Conservation (phyloP, 2,797 vertebrate genomes). For the Periophthalmus magnuspinnatus region DNA sequence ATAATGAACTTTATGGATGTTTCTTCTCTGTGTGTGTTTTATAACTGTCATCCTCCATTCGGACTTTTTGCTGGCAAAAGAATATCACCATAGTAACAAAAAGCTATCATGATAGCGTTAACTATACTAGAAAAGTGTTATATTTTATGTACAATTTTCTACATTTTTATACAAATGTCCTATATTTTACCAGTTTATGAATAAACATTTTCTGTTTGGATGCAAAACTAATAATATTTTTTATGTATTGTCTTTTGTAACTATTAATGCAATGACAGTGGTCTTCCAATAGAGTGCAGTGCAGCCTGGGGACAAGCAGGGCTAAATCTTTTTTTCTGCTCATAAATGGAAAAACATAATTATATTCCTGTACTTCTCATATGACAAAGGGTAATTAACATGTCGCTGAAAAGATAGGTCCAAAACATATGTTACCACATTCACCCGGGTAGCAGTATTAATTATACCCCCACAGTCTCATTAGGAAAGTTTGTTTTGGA, state of each 20-base stretch:
- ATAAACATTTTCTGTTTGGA: slow-evolving; percentile 81
- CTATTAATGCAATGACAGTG: slow-evolving; percentile 27
- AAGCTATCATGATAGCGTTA: slow-evolving; percentile 78
- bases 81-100: slow-evolving; percentile 77
- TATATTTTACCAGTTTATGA: slow-evolving; percentile 85
- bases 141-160: slow-evolving; percentile 86
- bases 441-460: slow-evolving; percentile 16
- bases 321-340: not conserved
- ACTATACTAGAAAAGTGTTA: slow-evolving; percentile 83
- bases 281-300: slow-evolving; percentile 61
- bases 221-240: slow-evolving; percentile 32
- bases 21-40: slow-evolving; percentile 64
- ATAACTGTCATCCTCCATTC: slow-evolving; percentile 74
- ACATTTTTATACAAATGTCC: slow-evolving; percentile 87
- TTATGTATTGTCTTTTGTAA: not conserved
- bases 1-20: slow-evolving; percentile 72
- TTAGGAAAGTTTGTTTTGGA: slow-evolving; percentile 38
- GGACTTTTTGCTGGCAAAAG: slow-evolving; percentile 86
- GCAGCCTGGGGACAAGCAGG: slow-evolving; percentile 33
- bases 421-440: slow-evolving; percentile 1
- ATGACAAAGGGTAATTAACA: not conserved
- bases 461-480: slow-evolving; percentile 18
- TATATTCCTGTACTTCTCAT: slow-evolving; percentile 3
- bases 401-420: slow-evolving; percentile 6
- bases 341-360: slow-evolving; percentile 6